Percentiles rank a stretch among this genome's conserved stretches.
phyloP scores from a whole-genome alignment of 1,140 invertebrate genomes.

The Dendroctonus valens region DNA sequence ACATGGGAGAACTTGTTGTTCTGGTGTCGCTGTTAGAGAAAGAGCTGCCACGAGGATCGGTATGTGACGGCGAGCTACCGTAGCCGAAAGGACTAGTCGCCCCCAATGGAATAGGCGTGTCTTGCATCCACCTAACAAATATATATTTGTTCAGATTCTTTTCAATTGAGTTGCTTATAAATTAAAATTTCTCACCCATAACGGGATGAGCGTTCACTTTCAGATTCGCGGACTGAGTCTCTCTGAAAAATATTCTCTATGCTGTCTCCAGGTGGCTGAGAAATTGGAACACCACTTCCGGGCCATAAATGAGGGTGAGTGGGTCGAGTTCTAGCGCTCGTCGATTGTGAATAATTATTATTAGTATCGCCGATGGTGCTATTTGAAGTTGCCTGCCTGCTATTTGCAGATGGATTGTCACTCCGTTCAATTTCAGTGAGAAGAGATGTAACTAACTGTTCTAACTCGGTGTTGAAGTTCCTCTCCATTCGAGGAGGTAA shows the following conservation, averaged over 20 bases:
- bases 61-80: no score
- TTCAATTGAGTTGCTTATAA: no score
- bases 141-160: no score
- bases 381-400: no score
- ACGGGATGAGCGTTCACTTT: no score
- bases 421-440: conserved; percentile 36
- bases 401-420: neutral
- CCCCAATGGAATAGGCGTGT: no score
- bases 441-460: conserved; percentile 34
- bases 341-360: neutral
- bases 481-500: conserved; percentile 18
- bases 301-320: neutral
- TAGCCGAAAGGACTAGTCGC: no score
- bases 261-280: conserved; percentile 20
- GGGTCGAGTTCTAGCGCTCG: conserved; percentile 14
- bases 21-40: conserved; percentile 33
- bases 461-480: conserved; percentile 36
- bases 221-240: neutral
- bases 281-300: neutral
- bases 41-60: neutral
- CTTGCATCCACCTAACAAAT: no score
- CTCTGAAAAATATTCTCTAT: conserved; percentile 20
- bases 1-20: conserved; percentile 38
- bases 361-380: no score
- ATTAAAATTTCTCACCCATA: no score